Evolutionary conservation across 1,140 invertebrate genomes (phyloP).

Genomic region (Aricia agestis): DNA sequence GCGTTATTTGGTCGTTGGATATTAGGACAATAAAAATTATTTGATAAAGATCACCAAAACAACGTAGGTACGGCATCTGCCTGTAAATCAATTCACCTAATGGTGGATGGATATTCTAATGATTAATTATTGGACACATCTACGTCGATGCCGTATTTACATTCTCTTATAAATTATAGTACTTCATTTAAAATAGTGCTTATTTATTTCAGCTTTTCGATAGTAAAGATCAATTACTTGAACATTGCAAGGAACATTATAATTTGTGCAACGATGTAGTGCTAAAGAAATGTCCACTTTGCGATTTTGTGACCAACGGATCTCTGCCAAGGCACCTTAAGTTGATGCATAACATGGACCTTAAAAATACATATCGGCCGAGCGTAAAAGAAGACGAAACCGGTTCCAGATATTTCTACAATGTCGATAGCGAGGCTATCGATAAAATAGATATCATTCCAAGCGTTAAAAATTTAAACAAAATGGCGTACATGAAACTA

Average conservation of each 20-base stretch:
- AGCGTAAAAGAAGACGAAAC: slow-evolving; percentile 36
- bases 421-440: slow-evolving; percentile 31
- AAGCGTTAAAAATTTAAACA: slow-evolving; percentile 51
- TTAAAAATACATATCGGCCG: slow-evolving; percentile 30
- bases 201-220: slow-evolving; percentile 46
- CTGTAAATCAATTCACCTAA: no score
- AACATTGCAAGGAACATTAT: slow-evolving; percentile 55
- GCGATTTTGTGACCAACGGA: slow-evolving; percentile 40
- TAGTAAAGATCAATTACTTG: slow-evolving; percentile 45
- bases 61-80: no score
- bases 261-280: slow-evolving; percentile 44
- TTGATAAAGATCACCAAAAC: no score
- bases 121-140: no score
- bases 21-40: no score
- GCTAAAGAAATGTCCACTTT: slow-evolving; percentile 57
- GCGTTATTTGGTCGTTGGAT: neutral
- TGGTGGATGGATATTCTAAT: no score
- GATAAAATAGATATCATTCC: slow-evolving; percentile 51
- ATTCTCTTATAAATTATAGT: no score
- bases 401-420: slow-evolving; percentile 43
- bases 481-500: slow-evolving; percentile 39
- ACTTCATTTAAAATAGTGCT: neutral
- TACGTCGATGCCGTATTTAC: no score
- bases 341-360: slow-evolving; percentile 39
- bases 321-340: slow-evolving; percentile 40